Conservation (phyloP, 2,113 vertebrate genomes). For the Regulus satrapa region DNA sequence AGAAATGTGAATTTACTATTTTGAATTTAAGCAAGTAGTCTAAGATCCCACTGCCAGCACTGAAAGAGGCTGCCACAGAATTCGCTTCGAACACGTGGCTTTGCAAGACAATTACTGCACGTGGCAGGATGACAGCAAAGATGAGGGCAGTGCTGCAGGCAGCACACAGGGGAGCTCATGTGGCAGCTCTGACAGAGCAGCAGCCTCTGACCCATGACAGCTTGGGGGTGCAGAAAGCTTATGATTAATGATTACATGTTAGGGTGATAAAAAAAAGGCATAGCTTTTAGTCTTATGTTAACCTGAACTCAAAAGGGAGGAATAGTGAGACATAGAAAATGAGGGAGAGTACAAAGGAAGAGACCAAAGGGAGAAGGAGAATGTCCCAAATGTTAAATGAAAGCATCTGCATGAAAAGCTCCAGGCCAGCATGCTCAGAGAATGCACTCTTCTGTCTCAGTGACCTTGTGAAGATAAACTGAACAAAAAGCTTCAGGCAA, state of each 20-base stretch:
- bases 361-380: neutral
- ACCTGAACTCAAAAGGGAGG: neutral
- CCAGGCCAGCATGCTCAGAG: neutral
- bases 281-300: neutral
- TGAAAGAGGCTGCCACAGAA: neutral
- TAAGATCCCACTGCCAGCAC: neutral
- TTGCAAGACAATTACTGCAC: neutral
- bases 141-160: constrained; percentile 3
- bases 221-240: neutral
- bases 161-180: neutral
- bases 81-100: neutral
- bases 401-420: constrained; percentile 12
- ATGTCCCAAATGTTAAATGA: neutral
- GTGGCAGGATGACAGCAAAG: constrained; percentile 8
- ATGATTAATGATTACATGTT: neutral
- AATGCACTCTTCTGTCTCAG: constrained; percentile 56
- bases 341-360: neutral
- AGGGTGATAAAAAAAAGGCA: neutral
- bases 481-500: constrained; percentile 58
- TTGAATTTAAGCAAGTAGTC: neutral
- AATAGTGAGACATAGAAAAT: neutral
- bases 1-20: neutral
- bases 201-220: neutral
- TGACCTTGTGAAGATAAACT: constrained; percentile 56
- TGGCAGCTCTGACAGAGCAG: neutral